Evolutionary conservation across 2,113 vertebrate species (phyloP).

Genomic region (Pseudonaja textilis): DNA sequence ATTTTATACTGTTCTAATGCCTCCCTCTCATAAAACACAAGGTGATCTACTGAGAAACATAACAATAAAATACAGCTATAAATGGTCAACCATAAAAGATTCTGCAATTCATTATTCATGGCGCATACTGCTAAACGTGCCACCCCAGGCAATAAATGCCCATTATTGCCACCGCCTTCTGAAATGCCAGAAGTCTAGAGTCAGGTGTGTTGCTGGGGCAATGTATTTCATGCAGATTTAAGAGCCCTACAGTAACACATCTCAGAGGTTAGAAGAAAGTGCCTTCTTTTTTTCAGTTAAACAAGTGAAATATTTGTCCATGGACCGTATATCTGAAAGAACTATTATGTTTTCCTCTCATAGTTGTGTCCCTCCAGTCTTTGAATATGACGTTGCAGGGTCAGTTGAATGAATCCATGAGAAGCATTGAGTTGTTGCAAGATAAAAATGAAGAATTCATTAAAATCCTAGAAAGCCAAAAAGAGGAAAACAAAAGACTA

Average conservation of each 20-base stretch:
- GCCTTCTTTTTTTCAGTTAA: neutral
- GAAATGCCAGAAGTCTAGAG: neutral
- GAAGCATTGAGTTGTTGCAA: slow-evolving; percentile 75
- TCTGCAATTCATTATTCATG: neutral
- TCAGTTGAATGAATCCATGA: slow-evolving; percentile 73
- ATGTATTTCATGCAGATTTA: neutral
- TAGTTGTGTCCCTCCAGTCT: slow-evolving; percentile 77
- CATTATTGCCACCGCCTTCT: neutral
- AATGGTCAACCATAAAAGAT: neutral
- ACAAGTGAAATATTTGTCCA: slow-evolving; percentile 12
- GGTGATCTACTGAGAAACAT: neutral
- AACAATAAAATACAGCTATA: neutral
- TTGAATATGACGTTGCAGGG: slow-evolving; percentile 77
- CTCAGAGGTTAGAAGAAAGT: neutral
- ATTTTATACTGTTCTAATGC: neutral
- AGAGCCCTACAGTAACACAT: neutral
- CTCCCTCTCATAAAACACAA: neutral
- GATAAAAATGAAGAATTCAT: slow-evolving; percentile 78
- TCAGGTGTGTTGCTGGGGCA: neutral
- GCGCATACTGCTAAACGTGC: neutral
- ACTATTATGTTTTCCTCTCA: slow-evolving; percentile 34
- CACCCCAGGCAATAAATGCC: neutral
- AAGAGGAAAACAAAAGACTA: slow-evolving; percentile 70
- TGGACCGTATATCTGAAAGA: neutral
- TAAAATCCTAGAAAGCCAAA: slow-evolving; percentile 72